phyloP scores from a whole-genome alignment of 2,888 invertebrate genomes.

The Synergus laeviventris region DNA sequence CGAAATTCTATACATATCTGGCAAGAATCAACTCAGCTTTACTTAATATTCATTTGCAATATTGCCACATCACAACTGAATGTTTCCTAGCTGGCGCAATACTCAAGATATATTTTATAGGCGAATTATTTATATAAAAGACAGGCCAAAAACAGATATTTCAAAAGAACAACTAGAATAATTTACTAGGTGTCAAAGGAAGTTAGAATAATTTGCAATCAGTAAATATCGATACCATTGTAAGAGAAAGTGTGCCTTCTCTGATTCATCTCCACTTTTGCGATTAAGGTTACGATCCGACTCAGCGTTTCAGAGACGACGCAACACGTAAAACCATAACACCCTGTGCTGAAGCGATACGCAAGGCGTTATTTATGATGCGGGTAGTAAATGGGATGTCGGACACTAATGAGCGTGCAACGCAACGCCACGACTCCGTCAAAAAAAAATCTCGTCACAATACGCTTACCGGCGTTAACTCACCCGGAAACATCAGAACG shows the following conservation, averaged over 20 bases:
- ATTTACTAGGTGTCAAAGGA: neutral
- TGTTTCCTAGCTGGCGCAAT: too few species aligned
- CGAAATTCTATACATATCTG: neutral
- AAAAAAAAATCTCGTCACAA: slow-evolving; percentile 41
- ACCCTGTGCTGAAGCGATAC: slow-evolving; percentile 48
- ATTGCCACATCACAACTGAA: too few species aligned
- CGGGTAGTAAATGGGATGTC: slow-evolving; percentile 69
- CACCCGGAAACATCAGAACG: slow-evolving; percentile 48
- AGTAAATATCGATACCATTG: neutral
- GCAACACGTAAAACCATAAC: slow-evolving; percentile 62
- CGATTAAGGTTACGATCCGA: slow-evolving; percentile 66
- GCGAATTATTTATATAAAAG: too few species aligned
- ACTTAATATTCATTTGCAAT: too few species aligned
- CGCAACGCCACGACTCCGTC: slow-evolving; percentile 57
- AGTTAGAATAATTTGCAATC: neutral
- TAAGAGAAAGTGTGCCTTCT: slow-evolving; percentile 34
- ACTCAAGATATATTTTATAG: too few species aligned
- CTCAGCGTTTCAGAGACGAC: slow-evolving; percentile 51
- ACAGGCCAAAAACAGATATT: too few species aligned
- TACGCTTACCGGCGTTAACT: slow-evolving; percentile 15
- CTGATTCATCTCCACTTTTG: slow-evolving; percentile 54
- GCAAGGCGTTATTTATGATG: slow-evolving; percentile 70
- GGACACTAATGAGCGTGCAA: slow-evolving; percentile 70
- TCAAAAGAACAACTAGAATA: neutral
- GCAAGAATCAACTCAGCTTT: neutral